Evolutionary conservation across 2,888 invertebrate genomes (phyloP).

Genomic region (Platypus cylindrus): DNA sequence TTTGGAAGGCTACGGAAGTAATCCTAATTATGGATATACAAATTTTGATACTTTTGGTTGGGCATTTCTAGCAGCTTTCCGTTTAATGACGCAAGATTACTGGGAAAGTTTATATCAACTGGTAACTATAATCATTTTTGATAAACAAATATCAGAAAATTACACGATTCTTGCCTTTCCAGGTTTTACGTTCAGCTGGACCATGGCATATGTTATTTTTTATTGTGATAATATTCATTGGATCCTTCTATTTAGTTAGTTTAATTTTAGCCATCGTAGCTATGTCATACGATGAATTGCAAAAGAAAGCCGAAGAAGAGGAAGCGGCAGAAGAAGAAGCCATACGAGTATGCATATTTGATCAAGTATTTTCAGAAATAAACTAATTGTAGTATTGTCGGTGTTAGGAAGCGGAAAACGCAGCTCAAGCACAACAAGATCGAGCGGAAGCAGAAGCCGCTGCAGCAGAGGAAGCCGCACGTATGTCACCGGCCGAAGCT

Average conservation of each 20-base stretch:
- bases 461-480: constrained; percentile 45
- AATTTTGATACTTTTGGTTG: constrained; percentile 97
- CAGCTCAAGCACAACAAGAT: constrained; percentile 57
- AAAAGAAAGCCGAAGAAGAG: constrained; percentile 94
- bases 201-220: constrained; percentile 98
- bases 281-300: constrained; percentile 98
- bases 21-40: constrained; percentile 95
- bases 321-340: constrained; percentile 93
- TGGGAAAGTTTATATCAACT: constrained; percentile 98
- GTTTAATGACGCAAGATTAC: constrained; percentile 97
- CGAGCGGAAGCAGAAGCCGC: constrained; percentile 46
- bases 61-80: constrained; percentile 93
- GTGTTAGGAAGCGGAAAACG: constrained; percentile 72
- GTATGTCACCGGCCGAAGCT: constrained; percentile 46
- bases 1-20: constrained; percentile 80
- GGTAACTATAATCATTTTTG: constrained; percentile 39
- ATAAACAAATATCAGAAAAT: not conserved
- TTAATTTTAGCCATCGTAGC: constrained; percentile 99
- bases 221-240: constrained; percentile 96
- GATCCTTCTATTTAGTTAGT: constrained; percentile 97
- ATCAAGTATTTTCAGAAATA: not conserved
- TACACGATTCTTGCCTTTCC: constrained; percentile 17
- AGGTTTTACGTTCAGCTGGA: constrained; percentile 88
- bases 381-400: not conserved
- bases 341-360: constrained; percentile 57